Evolutionary conservation across 2,888 invertebrate species (phyloP).

Genomic region (Epirrhoe alternata): DNA sequence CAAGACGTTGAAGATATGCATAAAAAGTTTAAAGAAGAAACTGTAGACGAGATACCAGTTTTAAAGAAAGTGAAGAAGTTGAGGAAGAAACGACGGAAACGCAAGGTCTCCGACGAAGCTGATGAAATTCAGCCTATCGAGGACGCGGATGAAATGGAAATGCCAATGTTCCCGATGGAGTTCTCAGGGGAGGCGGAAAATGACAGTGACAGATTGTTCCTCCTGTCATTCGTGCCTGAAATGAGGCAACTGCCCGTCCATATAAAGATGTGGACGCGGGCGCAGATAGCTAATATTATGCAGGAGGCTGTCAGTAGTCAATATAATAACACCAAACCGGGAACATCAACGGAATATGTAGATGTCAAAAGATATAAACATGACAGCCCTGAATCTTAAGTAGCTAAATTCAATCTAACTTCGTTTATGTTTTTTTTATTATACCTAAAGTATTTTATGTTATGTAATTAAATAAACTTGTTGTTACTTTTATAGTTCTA

Average conservation of each 20-base stretch:
- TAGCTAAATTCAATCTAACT: not conserved
- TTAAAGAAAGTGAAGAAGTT: constrained; percentile 50
- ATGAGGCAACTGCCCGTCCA: constrained; percentile 72
- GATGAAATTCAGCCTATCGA: constrained; percentile 31
- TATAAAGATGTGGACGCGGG: constrained; percentile 79
- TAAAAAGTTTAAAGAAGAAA: constrained; percentile 11
- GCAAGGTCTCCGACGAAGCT: constrained; percentile 41
- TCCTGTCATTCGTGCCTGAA: constrained; percentile 76
- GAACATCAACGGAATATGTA: constrained; percentile 42
- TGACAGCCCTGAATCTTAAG: constrained; percentile 39
- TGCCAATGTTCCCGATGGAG: constrained; percentile 61
- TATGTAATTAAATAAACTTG: no score
- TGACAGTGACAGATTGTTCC: constrained; percentile 71
- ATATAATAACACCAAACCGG: constrained; percentile 61
- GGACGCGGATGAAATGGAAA: constrained; percentile 64
- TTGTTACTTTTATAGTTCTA: no score
- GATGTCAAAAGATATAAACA: constrained; percentile 56
- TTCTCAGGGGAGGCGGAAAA: constrained; percentile 52
- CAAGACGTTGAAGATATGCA: constrained; percentile 31
- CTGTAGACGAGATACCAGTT: constrained; percentile 5
- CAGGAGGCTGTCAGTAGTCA: constrained; percentile 75
- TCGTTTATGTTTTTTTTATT: not conserved
- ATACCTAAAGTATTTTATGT: not conserved
- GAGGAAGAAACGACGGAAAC: constrained; percentile 52
- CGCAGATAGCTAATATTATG: constrained; percentile 77